phyloP scores from a whole-genome alignment of 2,888 invertebrate species.

The Mimumesa dahlbomi region DNA sequence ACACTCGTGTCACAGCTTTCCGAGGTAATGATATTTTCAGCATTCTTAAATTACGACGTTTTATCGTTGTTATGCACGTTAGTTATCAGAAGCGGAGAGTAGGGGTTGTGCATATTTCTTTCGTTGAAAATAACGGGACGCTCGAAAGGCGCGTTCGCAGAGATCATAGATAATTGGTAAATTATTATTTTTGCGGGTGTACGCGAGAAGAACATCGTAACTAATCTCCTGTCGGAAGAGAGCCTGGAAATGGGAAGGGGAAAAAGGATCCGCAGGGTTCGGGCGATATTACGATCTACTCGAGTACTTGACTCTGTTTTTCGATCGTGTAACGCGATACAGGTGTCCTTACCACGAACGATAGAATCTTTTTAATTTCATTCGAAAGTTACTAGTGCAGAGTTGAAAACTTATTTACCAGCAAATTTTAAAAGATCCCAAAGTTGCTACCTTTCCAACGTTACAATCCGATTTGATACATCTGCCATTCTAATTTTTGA shows the following conservation, averaged over 20 bases:
- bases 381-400: background rate
- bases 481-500: too few relatives aligned
- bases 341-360: constrained; percentile 1
- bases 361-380: constrained; percentile 40
- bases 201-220: constrained; percentile 63
- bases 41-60: constrained; percentile 49
- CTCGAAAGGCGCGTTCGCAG: constrained; percentile 18
- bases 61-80: constrained; percentile 37
- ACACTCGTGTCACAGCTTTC: background rate
- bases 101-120: constrained; percentile 43
- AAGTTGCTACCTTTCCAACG: too few relatives aligned
- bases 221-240: constrained; percentile 70
- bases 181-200: constrained; percentile 73
- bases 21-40: constrained; percentile 39
- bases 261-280: constrained; percentile 1
- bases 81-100: constrained; percentile 38
- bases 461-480: too few relatives aligned
- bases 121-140: constrained; percentile 51
- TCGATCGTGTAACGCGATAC: constrained; percentile 22
- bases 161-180: constrained; percentile 73
- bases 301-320: constrained; percentile 11
- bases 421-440: too few relatives aligned
- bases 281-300: constrained; percentile 19
- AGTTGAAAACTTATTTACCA: too few relatives aligned
- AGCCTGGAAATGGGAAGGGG: background rate